Evolutionary conservation across 1,140 invertebrate genomes (phyloP), one percentile per base, ranked within the genome.

Genomic region (Trachelipus rathkii): DNA sequence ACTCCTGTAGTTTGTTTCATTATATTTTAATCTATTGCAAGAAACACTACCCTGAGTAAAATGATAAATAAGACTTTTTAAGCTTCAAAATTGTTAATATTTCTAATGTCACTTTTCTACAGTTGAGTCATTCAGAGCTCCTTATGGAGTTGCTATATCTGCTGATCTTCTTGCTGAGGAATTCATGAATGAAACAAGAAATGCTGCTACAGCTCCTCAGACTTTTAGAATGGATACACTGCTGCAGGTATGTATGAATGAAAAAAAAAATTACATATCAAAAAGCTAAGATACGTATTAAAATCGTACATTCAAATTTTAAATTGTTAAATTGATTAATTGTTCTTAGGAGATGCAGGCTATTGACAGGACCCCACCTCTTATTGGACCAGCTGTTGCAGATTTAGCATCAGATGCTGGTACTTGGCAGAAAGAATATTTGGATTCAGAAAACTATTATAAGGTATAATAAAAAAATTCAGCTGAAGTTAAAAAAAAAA

Each of bases 201-300:
- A 86, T 19, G 82, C 85, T 74, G 81, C 86, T 77, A 44, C 84
- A 81, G 85, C 84, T 53, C 92, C 93, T 4, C 92, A 94, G 84
- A 92, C 92, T 2, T 95, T 95, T 84, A 88, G 90, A 82, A 92
- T 93, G 91, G 89, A 91, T 80, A 88, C 87, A 83, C 84, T 91
- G 21, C 84, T 92, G 10, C 79, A 80, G 77, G 79, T 80, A 53
- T 33, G 69, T 50, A 43, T 1, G 33, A 33, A 33, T 33, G 33
- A 68, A 19, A 13, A 67, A 67, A 23, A 23, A 9, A 8, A 8
- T 8, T 19, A 23, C n/a, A 9, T 67, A 11, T n/a, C 66, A 67
- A 13, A 67, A 67, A 10, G 60, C n/a, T n/a, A 68, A 23, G 15
- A 13, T 9, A 21, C 3, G 3, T 68, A 5, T 24, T n/a, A 68